Base-by-base conservation (phyloP, 2,888 invertebrate genomes). In the Phorcus lineatus region DNA sequence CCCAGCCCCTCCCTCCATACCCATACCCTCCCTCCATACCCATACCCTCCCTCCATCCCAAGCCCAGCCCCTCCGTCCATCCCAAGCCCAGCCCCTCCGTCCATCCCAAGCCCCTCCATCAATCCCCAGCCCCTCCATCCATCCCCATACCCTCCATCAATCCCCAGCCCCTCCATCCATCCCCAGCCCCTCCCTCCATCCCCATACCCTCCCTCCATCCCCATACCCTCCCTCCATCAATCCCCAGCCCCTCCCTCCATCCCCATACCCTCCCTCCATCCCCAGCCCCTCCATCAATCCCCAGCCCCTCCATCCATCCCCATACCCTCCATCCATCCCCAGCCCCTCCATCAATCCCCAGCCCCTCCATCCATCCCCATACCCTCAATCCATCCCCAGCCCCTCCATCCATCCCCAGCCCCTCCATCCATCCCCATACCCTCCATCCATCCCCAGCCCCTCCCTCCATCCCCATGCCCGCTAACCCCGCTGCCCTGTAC, bases 401-500 rank as follows among this genome's bases (percentile, higher is more conserved):
- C n/a, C n/a, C n/a, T n/a, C n/a, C n/a, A n/a, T n/a, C n/a, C n/a
- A n/a, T n/a, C n/a, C n/a, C n/a, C n/a, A n/a, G n/a, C n/a, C n/a
- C n/a, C n/a, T n/a, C 13, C 24, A 57, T 24, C 22, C 24, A 4
- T 19, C 57, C 19, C 57, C 13, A 17, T 57, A 19, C 6, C 57
- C 22, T 22, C 11, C 24, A 4, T 24, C 57, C 2, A 6, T 13
- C 55, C 55, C 11, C 55, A 3, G 4, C 55, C 55, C 3, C 55
- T n/a, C 55, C 55, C 55, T 13, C 55, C 11, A 3, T 4, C 55
- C 55, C 55, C 4, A 3, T 4, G 3, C 55, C 55, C 55, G 3
- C 19, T 55, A 3, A 3, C 55, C 19, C 19, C 6, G 1, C 74
- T 47, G 55, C n/a, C n/a, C n/a, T n/a, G n/a, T n/a, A 91, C 90